A percentile compares a stretch with the other conserved stretches of the same genome.
Conservation (phyloP, 2,888 invertebrate genomes). For the Thymelicus sylvestris region DNA sequence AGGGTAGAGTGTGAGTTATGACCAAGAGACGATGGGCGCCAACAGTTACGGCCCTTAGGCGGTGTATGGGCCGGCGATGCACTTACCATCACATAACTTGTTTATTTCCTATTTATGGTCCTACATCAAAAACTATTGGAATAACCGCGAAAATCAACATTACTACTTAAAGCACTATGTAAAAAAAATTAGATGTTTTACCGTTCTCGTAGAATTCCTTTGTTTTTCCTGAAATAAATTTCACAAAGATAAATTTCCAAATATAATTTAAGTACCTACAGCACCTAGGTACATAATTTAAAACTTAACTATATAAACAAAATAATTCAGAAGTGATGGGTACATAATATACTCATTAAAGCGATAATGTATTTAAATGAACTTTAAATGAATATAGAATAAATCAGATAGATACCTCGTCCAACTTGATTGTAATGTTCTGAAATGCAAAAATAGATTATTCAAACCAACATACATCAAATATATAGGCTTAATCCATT, state of each 20-base stretch:
- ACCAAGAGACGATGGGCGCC: too few species aligned
- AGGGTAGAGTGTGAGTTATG: too few species aligned
- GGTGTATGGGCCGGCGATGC: too few species aligned
- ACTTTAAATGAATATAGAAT: not conserved
- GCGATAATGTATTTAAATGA: not conserved
- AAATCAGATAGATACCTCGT: slow-evolving; percentile 58
- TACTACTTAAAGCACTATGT: too few species aligned
- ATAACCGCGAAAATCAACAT: too few species aligned
- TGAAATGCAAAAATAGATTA: slow-evolving; percentile 53
- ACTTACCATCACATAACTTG: too few species aligned
- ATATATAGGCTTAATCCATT: not conserved
- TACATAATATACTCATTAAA: not conserved
- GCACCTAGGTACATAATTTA: too few species aligned
- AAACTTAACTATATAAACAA: not conserved
- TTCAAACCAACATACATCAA: slow-evolving; percentile 2
- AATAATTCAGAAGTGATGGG: slow-evolving; percentile 1
- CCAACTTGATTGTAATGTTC: slow-evolving; percentile 69
- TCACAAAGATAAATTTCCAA: slow-evolving; percentile 24
- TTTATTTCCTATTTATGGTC: too few species aligned
- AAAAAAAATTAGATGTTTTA: slow-evolving; percentile 46
- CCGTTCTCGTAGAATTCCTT: slow-evolving; percentile 73
- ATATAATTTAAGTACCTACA: too few species aligned
- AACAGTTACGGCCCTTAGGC: too few species aligned
- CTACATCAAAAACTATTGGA: too few species aligned
- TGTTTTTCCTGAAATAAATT: slow-evolving; percentile 70